These are phyloP conservation scores for Gyrodactylus bullatarudis DNA, from an alignment of 1,140 invertebrate genomes.

Conservation along the genomic window DNA sequence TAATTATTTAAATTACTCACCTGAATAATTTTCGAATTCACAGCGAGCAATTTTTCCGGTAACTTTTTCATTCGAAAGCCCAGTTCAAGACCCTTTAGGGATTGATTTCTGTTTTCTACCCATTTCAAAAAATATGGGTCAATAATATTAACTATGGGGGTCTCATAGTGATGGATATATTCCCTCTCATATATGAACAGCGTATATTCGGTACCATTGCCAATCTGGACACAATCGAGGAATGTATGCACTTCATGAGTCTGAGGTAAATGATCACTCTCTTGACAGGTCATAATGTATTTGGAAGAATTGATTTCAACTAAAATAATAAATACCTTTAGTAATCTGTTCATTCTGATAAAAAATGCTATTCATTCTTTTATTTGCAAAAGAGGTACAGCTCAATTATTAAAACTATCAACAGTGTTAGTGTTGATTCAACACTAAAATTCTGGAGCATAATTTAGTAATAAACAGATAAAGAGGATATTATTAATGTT, in stretches of 20 bases:
- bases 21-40: not conserved
- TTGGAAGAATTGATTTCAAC: too few species aligned
- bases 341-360: too few species aligned
- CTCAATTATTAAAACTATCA: too few species aligned
- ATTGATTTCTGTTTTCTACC: not conserved
- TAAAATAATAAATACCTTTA: too few species aligned
- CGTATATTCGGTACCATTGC: not conserved
- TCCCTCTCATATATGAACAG: not conserved
- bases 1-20: too few species aligned
- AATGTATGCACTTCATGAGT: not conserved
- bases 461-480: too few species aligned
- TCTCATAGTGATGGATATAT: not conserved
- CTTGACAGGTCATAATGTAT: not conserved
- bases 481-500: too few species aligned
- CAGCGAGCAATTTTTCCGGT: not conserved
- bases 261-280: not conserved
- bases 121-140: not conserved
- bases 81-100: not conserved
- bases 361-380: too few species aligned
- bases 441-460: too few species aligned
- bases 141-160: not conserved
- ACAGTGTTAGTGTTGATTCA: too few species aligned
- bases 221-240: not conserved
- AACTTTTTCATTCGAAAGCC: not conserved
- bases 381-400: too few species aligned